Base-by-base conservation (phyloP, 2,888 invertebrate species). In the Eupeodes luniger region DNA sequence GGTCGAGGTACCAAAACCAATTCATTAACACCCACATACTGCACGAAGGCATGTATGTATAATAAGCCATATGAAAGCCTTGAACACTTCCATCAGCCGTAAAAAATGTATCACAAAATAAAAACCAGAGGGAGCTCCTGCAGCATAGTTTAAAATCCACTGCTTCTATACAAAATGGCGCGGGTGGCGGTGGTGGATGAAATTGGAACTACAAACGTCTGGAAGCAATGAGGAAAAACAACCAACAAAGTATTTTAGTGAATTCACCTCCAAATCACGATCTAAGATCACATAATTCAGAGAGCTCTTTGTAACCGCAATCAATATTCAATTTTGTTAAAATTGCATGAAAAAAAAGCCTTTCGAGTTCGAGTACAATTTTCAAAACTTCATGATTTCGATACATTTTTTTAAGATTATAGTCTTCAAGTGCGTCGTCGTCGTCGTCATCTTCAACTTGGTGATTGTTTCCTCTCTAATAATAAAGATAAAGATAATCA, bases 11-110 rank as follows among this genome's bases (percentile, higher is more conserved):
- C 53, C 34, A 57, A 51, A 81, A 75, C 53, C 59, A 87, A 83
- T 87, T 87, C 83, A 83, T 83, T 83, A 87, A 83, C 87, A 83
- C 87, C 87, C 87, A 87, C 87, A 80, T 74, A 77, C 34, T 14
- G 62, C 77, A 77, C 72, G 72, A 87, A 66, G 70, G 62, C 64
- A 67, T 77, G 11, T 40, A 9, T 40, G 9, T 40, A 40, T 40
- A 40, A 72, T 47, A 77, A 64, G 72, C 80, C 72, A 77, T 76
- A 5, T 40, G 40, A 76, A 27, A 87, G 76, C 83, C 72, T 80
- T 55, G 80, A 87, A 67, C 76, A 77, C 36, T 86, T 82, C 70
- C 27, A 27, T 27, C 27, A 49, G 53, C 79, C 75, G 59, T 72
- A 80, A 83, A 19, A 86, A 83, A 72, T 83, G 72, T 87, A 87